Percentiles rank a stretch among this genome's conserved stretches.
These are phyloP conservation scores for Pseudobourletiella spinata DNA, from an alignment of 1,140 invertebrate species.

Conservation along the genomic window DNA sequence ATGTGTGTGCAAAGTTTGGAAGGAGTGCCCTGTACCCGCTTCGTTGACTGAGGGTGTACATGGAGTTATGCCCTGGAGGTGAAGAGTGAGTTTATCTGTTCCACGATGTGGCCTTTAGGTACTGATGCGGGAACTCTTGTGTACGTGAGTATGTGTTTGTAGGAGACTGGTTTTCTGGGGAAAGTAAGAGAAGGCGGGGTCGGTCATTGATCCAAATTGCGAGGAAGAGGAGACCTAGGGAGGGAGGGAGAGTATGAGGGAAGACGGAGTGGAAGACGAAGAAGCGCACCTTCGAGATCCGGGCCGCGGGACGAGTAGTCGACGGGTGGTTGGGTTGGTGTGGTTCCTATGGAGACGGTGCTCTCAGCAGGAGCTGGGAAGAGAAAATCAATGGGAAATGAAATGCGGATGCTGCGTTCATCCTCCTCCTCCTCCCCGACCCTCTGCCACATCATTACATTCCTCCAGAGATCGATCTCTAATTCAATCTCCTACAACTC, in stretches of 20 bases:
- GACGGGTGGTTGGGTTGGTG: not conserved
- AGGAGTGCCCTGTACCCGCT: not conserved
- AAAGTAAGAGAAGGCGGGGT: conserved; percentile 7
- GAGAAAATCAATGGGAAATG: conserved; percentile 35
- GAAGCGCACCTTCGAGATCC: conserved; percentile 4
- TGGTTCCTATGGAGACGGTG: conserved; percentile 4
- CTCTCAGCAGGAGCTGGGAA: conserved; percentile 1
- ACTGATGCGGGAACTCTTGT: not conserved
- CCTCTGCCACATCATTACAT: conserved; percentile 34
- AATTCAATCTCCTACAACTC: conserved; percentile 29
- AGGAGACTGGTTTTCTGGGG: not conserved
- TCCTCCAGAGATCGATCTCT: conserved; percentile 34
- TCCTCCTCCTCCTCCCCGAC: conserved; percentile 26
- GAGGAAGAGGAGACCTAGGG: not conserved
- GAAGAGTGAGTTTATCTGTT: not conserved
- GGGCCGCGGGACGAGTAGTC: not conserved
- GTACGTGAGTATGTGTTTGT: too few species aligned
- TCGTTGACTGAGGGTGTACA: not conserved
- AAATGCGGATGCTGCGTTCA: conserved; percentile 33
- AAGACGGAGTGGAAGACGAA: too few species aligned
- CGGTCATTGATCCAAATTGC: conserved; percentile 27
- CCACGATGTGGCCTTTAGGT: not conserved
- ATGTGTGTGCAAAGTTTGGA: too few species aligned
- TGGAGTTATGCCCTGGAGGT: not conserved
- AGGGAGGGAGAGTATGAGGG: not conserved